Percentiles rank a stretch among this genome's conserved stretches.
These are phyloP conservation scores for Saguinus imperator DNA, from an alignment of 2,113 vertebrate genomes.

Conservation along the genomic window DNA sequence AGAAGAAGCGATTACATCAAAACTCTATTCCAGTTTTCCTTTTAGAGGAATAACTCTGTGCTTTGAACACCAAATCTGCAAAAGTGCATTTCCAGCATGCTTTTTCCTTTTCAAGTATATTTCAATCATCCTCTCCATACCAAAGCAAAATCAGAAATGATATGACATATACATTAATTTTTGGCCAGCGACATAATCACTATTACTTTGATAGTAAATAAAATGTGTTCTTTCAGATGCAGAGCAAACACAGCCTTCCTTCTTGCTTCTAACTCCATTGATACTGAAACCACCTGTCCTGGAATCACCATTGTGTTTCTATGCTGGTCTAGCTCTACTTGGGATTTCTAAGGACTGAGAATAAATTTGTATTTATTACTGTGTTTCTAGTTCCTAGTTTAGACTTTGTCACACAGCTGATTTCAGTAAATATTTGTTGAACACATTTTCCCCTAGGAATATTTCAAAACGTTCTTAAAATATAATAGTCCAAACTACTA, in stretches of 20 bases:
- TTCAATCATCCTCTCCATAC: not conserved
- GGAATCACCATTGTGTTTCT: not conserved
- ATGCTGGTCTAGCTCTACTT: not conserved
- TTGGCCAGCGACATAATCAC: not conserved
- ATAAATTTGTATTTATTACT: not conserved
- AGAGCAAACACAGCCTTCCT: constrained; percentile 9
- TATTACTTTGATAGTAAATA: constrained; percentile 14
- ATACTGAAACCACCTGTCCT: not conserved
- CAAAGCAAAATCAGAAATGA: constrained; percentile 38
- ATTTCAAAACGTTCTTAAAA: not conserved
- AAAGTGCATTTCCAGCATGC: not conserved
- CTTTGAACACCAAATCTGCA: constrained; percentile 35
- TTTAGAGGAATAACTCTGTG: not conserved
- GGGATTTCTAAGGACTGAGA: not conserved
- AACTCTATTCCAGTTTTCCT: not conserved
- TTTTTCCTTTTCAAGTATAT: constrained; percentile 21
- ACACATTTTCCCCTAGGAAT: not conserved
- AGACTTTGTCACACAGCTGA: not conserved
- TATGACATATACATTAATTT: constrained; percentile 8
- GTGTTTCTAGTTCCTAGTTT: not conserved
- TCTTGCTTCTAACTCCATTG: not conserved
- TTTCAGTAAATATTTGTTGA: constrained; percentile 29
- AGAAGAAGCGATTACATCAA: constrained; percentile 48
- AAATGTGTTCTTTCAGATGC: constrained; percentile 16
- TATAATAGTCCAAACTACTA: not conserved